A percentile compares a stretch with the other conserved stretches of the same genome.
phyloP scores from a whole-genome alignment of 2,888 invertebrate species.

The Piscicola geometra region DNA sequence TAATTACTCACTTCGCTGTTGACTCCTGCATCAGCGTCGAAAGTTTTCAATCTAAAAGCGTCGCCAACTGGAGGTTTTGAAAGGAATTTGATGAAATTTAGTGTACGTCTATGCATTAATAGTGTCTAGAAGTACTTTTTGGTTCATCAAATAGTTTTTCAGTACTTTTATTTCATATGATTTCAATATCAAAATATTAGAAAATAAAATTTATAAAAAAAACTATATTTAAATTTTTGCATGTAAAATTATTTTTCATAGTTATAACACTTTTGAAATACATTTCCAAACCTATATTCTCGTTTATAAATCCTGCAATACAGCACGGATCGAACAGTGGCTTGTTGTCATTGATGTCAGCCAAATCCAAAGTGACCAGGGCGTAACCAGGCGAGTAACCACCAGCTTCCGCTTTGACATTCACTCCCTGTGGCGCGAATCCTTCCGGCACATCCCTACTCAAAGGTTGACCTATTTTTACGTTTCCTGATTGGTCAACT shows the following conservation, averaged over 20 bases:
- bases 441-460: constrained; percentile 44
- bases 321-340: constrained; percentile 42
- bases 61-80: background rate
- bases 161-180: too few species aligned
- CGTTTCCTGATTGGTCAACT: constrained; percentile 31
- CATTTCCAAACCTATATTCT: constrained; percentile 33
- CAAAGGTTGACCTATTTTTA: constrained; percentile 35
- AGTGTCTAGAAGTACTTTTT: too few species aligned
- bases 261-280: too few species aligned
- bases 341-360: constrained; percentile 43
- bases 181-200: too few species aligned
- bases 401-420: constrained; percentile 40
- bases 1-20: too few species aligned
- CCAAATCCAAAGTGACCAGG: constrained; percentile 38
- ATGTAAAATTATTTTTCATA: too few species aligned
- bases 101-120: too few species aligned
- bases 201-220: too few species aligned
- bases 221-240: too few species aligned
- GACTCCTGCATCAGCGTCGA: background rate
- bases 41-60: background rate
- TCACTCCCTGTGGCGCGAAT: constrained; percentile 40
- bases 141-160: too few species aligned
- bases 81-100: too few species aligned
- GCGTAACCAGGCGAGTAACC: constrained; percentile 37
- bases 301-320: constrained; percentile 37